Conservation (phyloP, 1,140 invertebrate species). For the Aphelenchoides avenae region DNA sequence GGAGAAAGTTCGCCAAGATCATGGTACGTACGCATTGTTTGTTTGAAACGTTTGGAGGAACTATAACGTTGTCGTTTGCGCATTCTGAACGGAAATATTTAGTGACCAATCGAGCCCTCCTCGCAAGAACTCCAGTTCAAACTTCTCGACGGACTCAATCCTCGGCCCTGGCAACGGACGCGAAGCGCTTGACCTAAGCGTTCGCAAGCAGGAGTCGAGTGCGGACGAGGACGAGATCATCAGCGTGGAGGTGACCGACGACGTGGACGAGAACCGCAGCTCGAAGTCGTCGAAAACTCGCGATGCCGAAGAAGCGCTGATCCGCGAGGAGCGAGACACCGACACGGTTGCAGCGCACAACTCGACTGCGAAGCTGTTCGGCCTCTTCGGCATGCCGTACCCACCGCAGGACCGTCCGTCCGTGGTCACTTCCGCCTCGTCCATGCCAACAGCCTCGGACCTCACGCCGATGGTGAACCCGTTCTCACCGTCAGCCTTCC, state of each 20-base stretch:
- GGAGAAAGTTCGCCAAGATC: conserved; percentile 48
- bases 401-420: not conserved
- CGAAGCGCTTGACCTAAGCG: conserved; percentile 1
- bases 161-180: conserved; percentile 2
- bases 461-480: conserved; percentile 45
- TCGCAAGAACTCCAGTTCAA: conserved; percentile 10
- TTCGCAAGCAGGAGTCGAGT: not conserved
- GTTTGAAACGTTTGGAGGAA: too few relatives aligned
- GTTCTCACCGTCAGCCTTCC: conserved; percentile 38
- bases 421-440: conserved; percentile 1
- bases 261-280: not conserved
- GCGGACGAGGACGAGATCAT: conserved; percentile 2
- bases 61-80: conserved; percentile 6
- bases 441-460: conserved; percentile 23
- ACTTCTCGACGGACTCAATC: conserved; percentile 14
- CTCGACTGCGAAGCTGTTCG: too few relatives aligned
- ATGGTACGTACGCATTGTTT: conserved; percentile 59
- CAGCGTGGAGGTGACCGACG: conserved; percentile 1
- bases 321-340: too few relatives aligned
- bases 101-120: conserved; percentile 53
- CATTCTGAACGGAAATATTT: conserved; percentile 1
- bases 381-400: not conserved
- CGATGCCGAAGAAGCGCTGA: too few relatives aligned
- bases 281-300: too few relatives aligned
- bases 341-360: too few relatives aligned